Base-by-base conservation (phyloP, 2,888 invertebrate genomes). In the Desoria tigrina region DNA sequence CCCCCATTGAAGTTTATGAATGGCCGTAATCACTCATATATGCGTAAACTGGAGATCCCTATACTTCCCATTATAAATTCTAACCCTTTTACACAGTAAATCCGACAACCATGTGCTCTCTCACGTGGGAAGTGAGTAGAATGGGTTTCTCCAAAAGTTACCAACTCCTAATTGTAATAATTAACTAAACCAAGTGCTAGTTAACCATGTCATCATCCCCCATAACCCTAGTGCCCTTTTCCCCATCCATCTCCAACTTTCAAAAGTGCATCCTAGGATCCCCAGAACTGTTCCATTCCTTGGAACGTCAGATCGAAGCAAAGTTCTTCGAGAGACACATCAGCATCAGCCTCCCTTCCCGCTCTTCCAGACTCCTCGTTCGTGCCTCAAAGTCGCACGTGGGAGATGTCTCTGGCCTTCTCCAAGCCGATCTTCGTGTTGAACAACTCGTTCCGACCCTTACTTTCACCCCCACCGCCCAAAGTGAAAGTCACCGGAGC, bases 221-320 rank as follows among this genome's bases (percentile, higher is more conserved):
- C 39, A 45, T 45, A 45, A 45, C 6, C 4, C 16, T 45, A 16
- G 4, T 45, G n/a, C 45, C 45, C 4, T 21, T 45, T 18, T 45
- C 45, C n/a, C 51, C 51, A 4, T 51, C 51, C 14, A 7, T 51
- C 7, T 23, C 27, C 4, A 51, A 51, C 16, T 51, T 51, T 27
- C 51, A 51, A 23, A 26, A 23, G 26, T 51, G 51, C 51, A 51
- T 51, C 16, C 16, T 51, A 7, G n/a, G 45, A 4, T 11, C 23
- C 16, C 26, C 24, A 16, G 9, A 23, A 27, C 6, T 51, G 14
- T 6, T 51, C 4, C 4, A n/a, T 26, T 9, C 7, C 4, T 7
- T 51, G 21, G 51, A 51, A n/a, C n/a, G n/a, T n/a, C n/a, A n/a
- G n/a, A n/a, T n/a, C n/a, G n/a, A n/a, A n/a, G n/a, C n/a, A n/a